These are phyloP conservation scores for Stictocephala bisonia DNA, from an alignment of 2,888 invertebrate genomes.

Conservation along the genomic window DNA sequence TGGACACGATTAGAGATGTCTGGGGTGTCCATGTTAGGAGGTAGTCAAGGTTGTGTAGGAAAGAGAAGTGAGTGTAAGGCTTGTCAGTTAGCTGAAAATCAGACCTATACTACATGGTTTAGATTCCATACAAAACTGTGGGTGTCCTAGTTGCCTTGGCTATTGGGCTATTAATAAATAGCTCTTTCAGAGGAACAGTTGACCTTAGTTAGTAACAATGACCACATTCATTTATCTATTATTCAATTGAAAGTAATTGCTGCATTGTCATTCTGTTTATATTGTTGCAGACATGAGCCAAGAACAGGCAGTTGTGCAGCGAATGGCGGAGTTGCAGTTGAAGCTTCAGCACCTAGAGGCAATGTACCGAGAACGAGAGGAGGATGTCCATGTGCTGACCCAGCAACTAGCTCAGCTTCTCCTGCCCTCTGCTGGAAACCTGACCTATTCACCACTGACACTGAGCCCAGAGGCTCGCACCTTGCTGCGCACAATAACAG, in stretches of 20 bases:
- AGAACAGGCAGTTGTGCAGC: slow-evolving; percentile 70
- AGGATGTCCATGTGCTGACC: slow-evolving; percentile 77
- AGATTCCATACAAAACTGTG: too few relatives aligned
- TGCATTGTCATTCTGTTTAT: background rate
- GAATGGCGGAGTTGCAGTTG: slow-evolving; percentile 80
- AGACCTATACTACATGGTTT: too few relatives aligned
- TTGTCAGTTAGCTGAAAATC: too few relatives aligned
- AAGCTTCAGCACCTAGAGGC: slow-evolving; percentile 83
- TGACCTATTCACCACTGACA: slow-evolving; percentile 53
- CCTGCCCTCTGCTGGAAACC: slow-evolving; percentile 47
- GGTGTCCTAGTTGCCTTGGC: too few relatives aligned
- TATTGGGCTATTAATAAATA: too few relatives aligned
- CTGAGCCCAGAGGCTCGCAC: slow-evolving; percentile 64
- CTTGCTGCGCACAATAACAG: slow-evolving; percentile 46
- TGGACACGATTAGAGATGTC: too few relatives aligned
- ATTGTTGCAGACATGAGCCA: slow-evolving; percentile 67
- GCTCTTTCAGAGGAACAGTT: too few relatives aligned
- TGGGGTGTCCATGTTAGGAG: too few relatives aligned
- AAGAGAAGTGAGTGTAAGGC: too few relatives aligned
- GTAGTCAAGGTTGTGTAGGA: too few relatives aligned
- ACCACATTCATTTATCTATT: too few relatives aligned
- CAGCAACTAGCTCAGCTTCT: slow-evolving; percentile 72
- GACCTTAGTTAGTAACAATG: too few relatives aligned
- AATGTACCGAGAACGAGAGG: slow-evolving; percentile 79
- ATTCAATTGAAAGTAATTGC: background rate